Base-by-base conservation (phyloP, 2,888 invertebrate species). In the Melinaea marsaeus region DNA sequence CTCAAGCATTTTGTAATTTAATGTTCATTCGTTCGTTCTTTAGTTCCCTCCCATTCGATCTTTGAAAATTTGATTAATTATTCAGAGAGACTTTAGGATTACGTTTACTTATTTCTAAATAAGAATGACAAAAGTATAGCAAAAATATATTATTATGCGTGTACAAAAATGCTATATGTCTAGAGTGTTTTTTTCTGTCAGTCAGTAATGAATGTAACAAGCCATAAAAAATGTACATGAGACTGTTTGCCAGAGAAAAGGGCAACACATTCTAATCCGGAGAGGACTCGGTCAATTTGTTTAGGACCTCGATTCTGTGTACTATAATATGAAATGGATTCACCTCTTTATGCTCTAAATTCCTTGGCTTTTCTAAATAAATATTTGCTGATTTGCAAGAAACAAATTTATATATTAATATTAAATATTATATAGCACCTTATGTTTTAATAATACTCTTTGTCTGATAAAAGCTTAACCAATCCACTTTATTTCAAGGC, bases 201-300 rank as follows among this genome's bases (percentile, higher is more conserved):
- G 37, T 7, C 7, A 37, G 5, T 37, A 37, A 42, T 42, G 9
- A 42, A 51, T 51, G 51, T 51, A 51, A 51, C 42, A 42, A 51
- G 6, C 51, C 32, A 6, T 7, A 47, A 47, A 45, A 11, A 48
- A 54, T 48, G 57, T 57, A 42, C 61, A 57, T 51, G 60, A 61
- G 60, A 63, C 61, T 78, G 70, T 83, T 81, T 79, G 69, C 69
- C 69, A 74, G 73, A 75, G 75, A 71, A 83, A 83, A 80, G 77
- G 75, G 71, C 79, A 81, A 79, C 78, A 79, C 77, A 80, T 79
- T 75, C 73, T 74, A 81, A 78, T 80, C 73, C 68, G 67, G 66
- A 69, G 71, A 77, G 75, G 78, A 77, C 65, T 72, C 70, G 72
- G 79, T 79, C 80, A 79, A 82, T 86, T 86, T 86, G 78, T 80